Conservation (phyloP, 2,113 vertebrate species). For the Sphyrna mokarran region DNA sequence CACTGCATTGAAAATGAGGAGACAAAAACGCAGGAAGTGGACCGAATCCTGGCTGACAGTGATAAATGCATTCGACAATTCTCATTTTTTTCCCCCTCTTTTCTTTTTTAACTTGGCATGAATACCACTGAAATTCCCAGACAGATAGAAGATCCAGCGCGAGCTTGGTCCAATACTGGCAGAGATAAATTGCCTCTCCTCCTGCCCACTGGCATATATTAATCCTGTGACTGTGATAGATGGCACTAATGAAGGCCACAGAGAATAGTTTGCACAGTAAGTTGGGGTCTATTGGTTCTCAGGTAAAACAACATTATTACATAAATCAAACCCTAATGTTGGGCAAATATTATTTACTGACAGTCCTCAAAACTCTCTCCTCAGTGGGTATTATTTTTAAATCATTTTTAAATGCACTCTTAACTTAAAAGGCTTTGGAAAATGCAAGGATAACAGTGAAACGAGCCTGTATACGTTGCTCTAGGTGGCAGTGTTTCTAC, state of each 20-base stretch:
- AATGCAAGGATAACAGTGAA: neutral
- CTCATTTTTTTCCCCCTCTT: neutral
- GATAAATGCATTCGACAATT: conserved; percentile 8
- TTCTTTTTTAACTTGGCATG: neutral
- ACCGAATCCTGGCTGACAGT: conserved; percentile 1
- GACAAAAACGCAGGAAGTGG: conserved; percentile 19
- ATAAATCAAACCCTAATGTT: neutral
- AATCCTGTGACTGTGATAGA: neutral
- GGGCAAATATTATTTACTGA: neutral
- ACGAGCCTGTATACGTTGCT: neutral
- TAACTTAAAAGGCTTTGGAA: neutral
- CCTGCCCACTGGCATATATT: neutral
- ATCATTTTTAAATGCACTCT: neutral
- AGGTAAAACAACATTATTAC: neutral
- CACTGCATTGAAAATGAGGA: neutral
- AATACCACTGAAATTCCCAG: neutral
- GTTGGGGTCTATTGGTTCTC: neutral
- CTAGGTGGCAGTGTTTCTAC: neutral
- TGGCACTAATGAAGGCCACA: neutral
- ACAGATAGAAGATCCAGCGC: neutral
- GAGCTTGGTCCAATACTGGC: neutral
- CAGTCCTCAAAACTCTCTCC: neutral
- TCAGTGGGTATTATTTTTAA: neutral
- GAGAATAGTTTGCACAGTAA: neutral
- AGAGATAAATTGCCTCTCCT: neutral